Evolutionary conservation across 2,888 invertebrate species (phyloP).

Genomic region (Hofmannophila pseudospretella): DNA sequence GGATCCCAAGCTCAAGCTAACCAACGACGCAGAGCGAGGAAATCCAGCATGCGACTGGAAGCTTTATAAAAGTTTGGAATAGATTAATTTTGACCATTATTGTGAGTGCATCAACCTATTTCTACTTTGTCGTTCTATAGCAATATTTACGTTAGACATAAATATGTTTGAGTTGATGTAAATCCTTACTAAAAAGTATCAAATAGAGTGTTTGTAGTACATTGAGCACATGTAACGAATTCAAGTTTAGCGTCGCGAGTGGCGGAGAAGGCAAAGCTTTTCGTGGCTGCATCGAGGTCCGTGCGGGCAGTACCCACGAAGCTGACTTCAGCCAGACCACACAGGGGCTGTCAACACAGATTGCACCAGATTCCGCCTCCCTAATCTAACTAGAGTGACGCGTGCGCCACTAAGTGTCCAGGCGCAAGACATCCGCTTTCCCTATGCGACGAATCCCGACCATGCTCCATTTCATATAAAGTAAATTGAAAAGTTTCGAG

Average conservation of each 20-base stretch:
- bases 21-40: too few relatives aligned
- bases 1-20: too few relatives aligned
- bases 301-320: conserved; percentile 15
- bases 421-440: neutral
- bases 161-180: too few relatives aligned
- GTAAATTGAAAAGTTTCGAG: conserved; percentile 70
- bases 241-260: conserved; percentile 63
- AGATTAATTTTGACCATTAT: too few relatives aligned
- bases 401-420: neutral
- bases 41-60: too few relatives aligned
- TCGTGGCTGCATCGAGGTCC: conserved; percentile 32
- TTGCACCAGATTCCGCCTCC: neutral
- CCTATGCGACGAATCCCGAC: conserved; percentile 20
- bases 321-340: neutral
- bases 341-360: neutral
- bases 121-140: too few relatives aligned
- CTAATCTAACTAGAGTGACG: neutral
- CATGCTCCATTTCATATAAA: conserved; percentile 63
- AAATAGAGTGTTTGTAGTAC: conserved; percentile 30
- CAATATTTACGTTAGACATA: too few relatives aligned
- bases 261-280: conserved; percentile 39
- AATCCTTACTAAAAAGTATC: too few relatives aligned
- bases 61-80: too few relatives aligned
- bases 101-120: too few relatives aligned
- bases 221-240: conserved; percentile 60